Conservation (phyloP, 2,888 invertebrate species). For the Caenorhabditis sp. region DNA sequence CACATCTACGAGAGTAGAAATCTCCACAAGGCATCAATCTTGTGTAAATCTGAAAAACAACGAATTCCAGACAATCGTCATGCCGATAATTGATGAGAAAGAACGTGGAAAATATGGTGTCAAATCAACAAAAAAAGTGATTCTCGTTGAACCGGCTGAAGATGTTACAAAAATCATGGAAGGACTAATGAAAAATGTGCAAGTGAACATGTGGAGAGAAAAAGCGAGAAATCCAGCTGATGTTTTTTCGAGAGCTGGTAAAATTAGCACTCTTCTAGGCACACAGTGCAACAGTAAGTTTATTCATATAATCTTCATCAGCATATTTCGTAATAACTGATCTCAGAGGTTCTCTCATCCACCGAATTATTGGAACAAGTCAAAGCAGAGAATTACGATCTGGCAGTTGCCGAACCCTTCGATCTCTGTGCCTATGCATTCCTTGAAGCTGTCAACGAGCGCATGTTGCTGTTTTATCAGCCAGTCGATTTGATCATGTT, state of each 20-base stretch:
- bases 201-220: slow-evolving; percentile 19
- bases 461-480: slow-evolving; percentile 36
- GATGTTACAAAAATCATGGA: slow-evolving; percentile 14
- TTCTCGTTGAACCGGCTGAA: slow-evolving; percentile 13
- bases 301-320: background rate
- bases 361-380: slow-evolving; percentile 29
- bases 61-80: slow-evolving; percentile 38
- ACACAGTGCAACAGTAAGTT: slow-evolving; percentile 28
- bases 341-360: slow-evolving; percentile 17
- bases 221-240: slow-evolving; percentile 22
- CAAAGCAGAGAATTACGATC: slow-evolving; percentile 45
- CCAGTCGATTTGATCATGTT: slow-evolving; percentile 38
- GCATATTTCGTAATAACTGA: too few relatives aligned
- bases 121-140: slow-evolving; percentile 25
- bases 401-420: slow-evolving; percentile 47
- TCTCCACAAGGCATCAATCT: too few relatives aligned
- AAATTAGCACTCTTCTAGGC: slow-evolving; percentile 20
- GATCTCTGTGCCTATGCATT: slow-evolving; percentile 40
- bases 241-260: slow-evolving; percentile 26
- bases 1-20: too few relatives aligned
- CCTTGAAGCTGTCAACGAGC: slow-evolving; percentile 9
- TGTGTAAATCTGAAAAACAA: too few relatives aligned
- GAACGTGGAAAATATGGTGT: slow-evolving; percentile 6
- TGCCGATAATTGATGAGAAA: slow-evolving; percentile 22
- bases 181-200: slow-evolving; percentile 6